These are phyloP conservation scores for Ariopsis seemanni DNA, from an alignment of 2,113 vertebrate genomes.

Conservation along the genomic window DNA sequence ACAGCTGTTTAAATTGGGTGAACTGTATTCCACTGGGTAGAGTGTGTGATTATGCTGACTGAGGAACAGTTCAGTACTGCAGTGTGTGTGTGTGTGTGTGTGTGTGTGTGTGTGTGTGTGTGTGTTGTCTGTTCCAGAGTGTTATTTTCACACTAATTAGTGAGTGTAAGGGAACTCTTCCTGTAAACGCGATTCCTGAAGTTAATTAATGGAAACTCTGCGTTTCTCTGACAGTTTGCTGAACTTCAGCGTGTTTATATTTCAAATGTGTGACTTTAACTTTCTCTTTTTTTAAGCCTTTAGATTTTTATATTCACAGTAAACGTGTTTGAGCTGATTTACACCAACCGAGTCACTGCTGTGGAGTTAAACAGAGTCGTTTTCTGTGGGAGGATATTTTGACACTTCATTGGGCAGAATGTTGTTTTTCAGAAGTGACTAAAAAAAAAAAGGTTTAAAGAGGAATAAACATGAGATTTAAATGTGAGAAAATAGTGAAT, in stretches of 20 bases:
- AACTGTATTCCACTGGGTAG: not conserved
- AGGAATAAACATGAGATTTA: not conserved
- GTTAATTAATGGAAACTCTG: not conserved
- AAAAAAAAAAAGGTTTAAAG: not conserved
- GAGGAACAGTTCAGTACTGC: not conserved
- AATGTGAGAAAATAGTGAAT: not conserved
- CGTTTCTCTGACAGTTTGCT: not conserved
- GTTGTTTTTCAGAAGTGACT: not conserved
- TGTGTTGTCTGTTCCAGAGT: conserved; percentile 7
- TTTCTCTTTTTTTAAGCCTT: not conserved
- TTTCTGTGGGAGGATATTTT: not conserved
- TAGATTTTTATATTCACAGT: not conserved
- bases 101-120: not conserved
- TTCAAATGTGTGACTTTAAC: not conserved
- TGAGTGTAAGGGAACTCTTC: conserved; percentile 21
- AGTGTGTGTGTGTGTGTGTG: not conserved
- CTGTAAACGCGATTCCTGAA: conserved; percentile 7
- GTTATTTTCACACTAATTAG: conserved; percentile 48
- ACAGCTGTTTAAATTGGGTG: not conserved
- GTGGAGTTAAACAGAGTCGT: not conserved
- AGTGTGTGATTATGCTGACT: conserved; percentile 28
- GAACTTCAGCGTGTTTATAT: not conserved
- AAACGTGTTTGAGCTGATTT: not conserved
- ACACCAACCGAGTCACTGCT: not conserved
- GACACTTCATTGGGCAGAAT: not conserved